Percentiles rank a stretch among this genome's conserved stretches.
Conservation (phyloP, 2,113 vertebrate species). For the Catharus fuscescens region DNA sequence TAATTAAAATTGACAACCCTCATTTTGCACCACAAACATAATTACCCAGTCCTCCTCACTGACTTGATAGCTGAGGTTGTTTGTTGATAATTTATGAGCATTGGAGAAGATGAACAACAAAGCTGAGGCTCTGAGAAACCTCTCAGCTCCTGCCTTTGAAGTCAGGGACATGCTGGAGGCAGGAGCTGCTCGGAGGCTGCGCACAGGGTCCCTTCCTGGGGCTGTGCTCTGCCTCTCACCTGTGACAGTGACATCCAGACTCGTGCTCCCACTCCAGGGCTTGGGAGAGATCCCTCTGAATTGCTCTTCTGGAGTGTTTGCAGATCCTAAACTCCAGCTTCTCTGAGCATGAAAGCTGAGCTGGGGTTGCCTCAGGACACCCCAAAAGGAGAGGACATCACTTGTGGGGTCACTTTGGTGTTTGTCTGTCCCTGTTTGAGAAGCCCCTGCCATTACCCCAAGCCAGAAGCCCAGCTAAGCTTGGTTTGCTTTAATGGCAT, state of each 20-base stretch:
- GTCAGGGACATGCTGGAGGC: neutral
- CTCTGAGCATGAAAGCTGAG: neutral
- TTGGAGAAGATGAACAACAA: conserved; percentile 51
- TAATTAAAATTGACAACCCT: conserved; percentile 72
- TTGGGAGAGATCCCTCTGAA: neutral
- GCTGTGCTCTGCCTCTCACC: neutral
- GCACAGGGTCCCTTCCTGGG: neutral
- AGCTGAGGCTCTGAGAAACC: conserved; percentile 5
- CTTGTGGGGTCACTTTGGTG: neutral
- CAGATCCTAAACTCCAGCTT: neutral
- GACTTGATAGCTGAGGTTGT: conserved; percentile 46
- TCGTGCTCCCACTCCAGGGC: rapidly evolving
- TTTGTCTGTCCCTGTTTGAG: neutral
- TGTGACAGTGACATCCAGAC: neutral
- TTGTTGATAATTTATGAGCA: conserved; percentile 75
- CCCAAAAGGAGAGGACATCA: neutral
- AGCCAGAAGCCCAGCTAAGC: neutral
- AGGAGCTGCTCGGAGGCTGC: neutral
- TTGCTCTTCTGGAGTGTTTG: neutral
- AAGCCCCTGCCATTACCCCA: neutral
- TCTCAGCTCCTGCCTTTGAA: conserved; percentile 67
- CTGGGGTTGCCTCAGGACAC: neutral
- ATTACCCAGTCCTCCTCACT: conserved; percentile 48
- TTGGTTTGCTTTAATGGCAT: neutral
- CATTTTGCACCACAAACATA: conserved; percentile 72